These are phyloP conservation scores for Hypanus sabinus DNA, from an alignment of 2,113 vertebrate species.

Conservation along the genomic window DNA sequence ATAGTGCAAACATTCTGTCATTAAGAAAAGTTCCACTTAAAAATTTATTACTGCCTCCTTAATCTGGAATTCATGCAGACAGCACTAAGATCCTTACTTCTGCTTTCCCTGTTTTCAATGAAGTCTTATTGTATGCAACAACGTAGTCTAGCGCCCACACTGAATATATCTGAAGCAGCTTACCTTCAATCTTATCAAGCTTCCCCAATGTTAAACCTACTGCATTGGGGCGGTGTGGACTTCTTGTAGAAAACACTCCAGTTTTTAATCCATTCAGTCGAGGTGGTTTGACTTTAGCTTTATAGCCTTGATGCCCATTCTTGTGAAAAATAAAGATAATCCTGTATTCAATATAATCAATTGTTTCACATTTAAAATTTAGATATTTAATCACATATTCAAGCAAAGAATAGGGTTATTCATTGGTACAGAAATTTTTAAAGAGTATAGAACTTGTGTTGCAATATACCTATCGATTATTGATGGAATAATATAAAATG, in stretches of 20 bases:
- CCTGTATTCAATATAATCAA: constrained; percentile 60
- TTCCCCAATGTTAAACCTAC: constrained; percentile 72
- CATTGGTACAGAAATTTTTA: neutral
- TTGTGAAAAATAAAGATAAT: constrained; percentile 82
- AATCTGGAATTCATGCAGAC: neutral
- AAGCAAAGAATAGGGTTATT: constrained; percentile 16
- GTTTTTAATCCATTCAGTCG: constrained; percentile 69
- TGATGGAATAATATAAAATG: neutral
- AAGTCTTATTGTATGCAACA: neutral
- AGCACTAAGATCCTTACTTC: neutral
- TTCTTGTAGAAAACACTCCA: constrained; percentile 77
- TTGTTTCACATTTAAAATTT: constrained; percentile 10
- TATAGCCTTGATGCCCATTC: constrained; percentile 72
- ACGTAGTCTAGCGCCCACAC: neutral
- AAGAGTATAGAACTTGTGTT: neutral
- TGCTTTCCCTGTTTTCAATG: neutral
- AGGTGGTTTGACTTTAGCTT: constrained; percentile 80
- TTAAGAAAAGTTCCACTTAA: neutral
- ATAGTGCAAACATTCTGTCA: neutral
- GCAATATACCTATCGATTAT: neutral
- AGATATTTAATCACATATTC: constrained; percentile 20
- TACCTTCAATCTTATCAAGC: constrained; percentile 69
- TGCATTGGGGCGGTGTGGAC: constrained; percentile 76
- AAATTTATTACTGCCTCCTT: neutral
- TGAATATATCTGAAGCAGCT: constrained; percentile 23